phyloP scores from a whole-genome alignment of 2,113 vertebrate species.

The Etheostoma cragini region DNA sequence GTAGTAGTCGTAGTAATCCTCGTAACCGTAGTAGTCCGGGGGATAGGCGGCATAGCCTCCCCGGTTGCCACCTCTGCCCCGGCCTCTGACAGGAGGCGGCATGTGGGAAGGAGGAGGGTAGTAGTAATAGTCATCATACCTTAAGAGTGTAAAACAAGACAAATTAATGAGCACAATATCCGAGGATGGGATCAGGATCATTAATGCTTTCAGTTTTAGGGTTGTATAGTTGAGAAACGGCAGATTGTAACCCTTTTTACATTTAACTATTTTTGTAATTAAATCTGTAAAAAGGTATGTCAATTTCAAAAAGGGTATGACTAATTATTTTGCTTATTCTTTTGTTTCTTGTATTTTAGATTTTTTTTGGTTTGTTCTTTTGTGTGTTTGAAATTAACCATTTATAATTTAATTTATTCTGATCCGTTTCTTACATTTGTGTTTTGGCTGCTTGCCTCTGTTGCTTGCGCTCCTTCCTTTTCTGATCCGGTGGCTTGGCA shows the following conservation, averaged over 20 bases:
- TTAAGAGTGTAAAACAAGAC: conserved; percentile 61
- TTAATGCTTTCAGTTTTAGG: too few species aligned
- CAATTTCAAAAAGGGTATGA: too few species aligned
- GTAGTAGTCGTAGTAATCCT: conserved; percentile 99
- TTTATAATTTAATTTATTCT: too few species aligned
- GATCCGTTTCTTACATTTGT: conserved; percentile 88
- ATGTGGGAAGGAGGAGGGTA: conserved; percentile 94
- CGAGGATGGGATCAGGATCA: accelerated
- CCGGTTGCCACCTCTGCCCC: conserved; percentile 92
- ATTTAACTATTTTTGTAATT: too few species aligned
- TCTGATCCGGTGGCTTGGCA: conserved; percentile 98
- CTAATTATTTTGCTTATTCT: too few species aligned
- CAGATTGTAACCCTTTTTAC: too few species aligned
- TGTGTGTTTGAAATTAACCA: too few species aligned
- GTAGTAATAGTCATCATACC: conserved; percentile 99
- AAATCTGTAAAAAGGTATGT: too few species aligned
- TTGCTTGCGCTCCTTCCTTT: conserved; percentile 97
- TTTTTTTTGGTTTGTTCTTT: too few species aligned
- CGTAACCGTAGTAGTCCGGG: conserved; percentile 97
- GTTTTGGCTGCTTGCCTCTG: conserved; percentile 98
- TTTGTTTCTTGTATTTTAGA: too few species aligned
- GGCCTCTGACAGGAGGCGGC: conserved; percentile 92
- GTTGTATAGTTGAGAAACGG: too few species aligned
- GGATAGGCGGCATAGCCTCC: conserved; percentile 92
- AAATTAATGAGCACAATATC: neutral